phyloP scores from a whole-genome alignment of 2,888 invertebrate genomes.

The Oscheius sp. region DNA sequence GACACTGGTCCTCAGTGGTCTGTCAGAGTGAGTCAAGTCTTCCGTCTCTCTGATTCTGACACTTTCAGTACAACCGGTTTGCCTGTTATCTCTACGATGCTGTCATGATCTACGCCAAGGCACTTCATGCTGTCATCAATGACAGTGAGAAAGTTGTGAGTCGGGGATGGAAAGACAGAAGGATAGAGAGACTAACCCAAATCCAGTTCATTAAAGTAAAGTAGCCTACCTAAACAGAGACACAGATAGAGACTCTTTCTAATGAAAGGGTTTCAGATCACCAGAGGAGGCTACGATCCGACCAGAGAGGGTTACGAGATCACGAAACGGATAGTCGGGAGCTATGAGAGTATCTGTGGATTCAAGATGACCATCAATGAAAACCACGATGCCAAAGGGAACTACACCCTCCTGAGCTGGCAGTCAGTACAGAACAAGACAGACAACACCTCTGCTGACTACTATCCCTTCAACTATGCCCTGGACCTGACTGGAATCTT shows the following conservation, averaged over 20 bases:
- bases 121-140: constrained; percentile 78
- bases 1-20: constrained; percentile 31
- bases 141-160: too few species aligned
- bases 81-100: constrained; percentile 89
- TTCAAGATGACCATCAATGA: constrained; percentile 89
- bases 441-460: constrained; percentile 47
- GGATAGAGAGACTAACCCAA: too few species aligned
- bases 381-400: constrained; percentile 90
- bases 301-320: constrained; percentile 83
- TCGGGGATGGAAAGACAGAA: too few species aligned
- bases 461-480: constrained; percentile 67
- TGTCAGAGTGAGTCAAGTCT: constrained; percentile 43
- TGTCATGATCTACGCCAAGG: constrained; percentile 86
- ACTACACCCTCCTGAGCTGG: constrained; percentile 87
- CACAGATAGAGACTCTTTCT: not conserved
- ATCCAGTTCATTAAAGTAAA: too few species aligned
- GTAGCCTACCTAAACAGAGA: too few species aligned
- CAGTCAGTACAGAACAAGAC: constrained; percentile 74
- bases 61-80: constrained; percentile 77
- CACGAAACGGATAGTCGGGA: constrained; percentile 84
- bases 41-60: not conserved
- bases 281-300: constrained; percentile 45
- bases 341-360: constrained; percentile 82
- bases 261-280: constrained; percentile 8
- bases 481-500: constrained; percentile 69